Evolutionary conservation across 2,113 vertebrate genomes (phyloP).

Genomic region (Scatophagus argus): DNA sequence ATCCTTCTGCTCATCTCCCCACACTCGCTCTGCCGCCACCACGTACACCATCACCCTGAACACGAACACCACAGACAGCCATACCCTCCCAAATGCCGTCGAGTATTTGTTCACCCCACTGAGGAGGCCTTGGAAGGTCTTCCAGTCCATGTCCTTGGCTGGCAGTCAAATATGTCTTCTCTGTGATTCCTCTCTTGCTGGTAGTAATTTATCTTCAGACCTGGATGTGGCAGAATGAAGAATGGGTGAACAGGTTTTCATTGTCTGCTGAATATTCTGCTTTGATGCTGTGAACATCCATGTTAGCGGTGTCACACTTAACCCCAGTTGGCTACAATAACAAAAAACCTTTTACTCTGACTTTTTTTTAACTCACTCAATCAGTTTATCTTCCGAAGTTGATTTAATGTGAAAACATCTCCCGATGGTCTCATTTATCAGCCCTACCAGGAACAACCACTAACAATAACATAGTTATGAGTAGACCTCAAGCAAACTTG

Average conservation of each 20-base stretch:
- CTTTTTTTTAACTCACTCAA: neutral
- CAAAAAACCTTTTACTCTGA: neutral
- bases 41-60: constrained; percentile 90
- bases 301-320: neutral
- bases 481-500: constrained; percentile 16
- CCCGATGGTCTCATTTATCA: neutral
- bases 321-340: neutral
- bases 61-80: constrained; percentile 91
- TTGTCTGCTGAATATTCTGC: neutral
- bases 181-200: neutral
- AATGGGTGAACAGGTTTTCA: constrained; percentile 11
- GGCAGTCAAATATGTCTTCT: constrained; percentile 30
- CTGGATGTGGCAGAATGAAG: constrained; percentile 43
- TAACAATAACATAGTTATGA: neutral
- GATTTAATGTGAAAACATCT: neutral
- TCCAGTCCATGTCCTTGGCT: constrained; percentile 88
- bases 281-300: neutral
- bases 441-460: neutral
- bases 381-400: neutral
- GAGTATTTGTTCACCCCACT: constrained; percentile 92
- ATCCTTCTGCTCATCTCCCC: constrained; percentile 90
- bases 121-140: constrained; percentile 86
- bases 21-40: constrained; percentile 89
- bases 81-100: constrained; percentile 87
- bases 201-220: constrained; percentile 17